These are phyloP conservation scores for Coregonus clupeaformis DNA, from an alignment of 2,113 vertebrate genomes.

Conservation along the genomic window DNA sequence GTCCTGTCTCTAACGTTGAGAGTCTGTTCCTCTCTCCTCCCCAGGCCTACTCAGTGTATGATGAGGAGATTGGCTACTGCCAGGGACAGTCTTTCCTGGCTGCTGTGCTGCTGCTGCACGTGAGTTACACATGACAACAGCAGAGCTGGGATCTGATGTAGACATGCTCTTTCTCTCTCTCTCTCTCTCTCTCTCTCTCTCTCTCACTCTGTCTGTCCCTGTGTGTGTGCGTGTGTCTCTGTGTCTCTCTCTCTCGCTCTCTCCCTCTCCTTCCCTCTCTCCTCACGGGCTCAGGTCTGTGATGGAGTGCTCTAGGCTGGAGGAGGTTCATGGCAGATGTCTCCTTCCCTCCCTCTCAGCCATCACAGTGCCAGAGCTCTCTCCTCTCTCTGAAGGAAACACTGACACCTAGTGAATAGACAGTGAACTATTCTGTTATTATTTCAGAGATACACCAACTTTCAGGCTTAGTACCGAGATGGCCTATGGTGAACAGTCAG, in stretches of 20 bases:
- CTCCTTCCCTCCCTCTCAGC: background rate
- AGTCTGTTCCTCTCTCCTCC: background rate
- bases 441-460: no score
- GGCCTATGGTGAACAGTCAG: no score
- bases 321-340: background rate
- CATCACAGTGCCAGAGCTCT: background rate
- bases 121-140: slow-evolving; percentile 72
- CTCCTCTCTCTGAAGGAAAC: slow-evolving; percentile 8
- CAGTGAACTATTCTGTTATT: background rate
- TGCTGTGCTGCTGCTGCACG: slow-evolving; percentile 94
- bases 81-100: slow-evolving; percentile 98
- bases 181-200: no score
- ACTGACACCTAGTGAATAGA: slow-evolving; percentile 49
- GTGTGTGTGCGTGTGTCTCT: no score
- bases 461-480: no score
- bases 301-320: background rate
- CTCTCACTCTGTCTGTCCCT: no score
- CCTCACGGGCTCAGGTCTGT: background rate
- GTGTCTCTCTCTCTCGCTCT: no score
- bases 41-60: slow-evolving; percentile 98
- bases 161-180: no score
- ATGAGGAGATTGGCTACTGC: slow-evolving; percentile 98
- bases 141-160: background rate
- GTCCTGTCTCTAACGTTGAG: background rate
- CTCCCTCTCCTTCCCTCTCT: background rate